These are phyloP conservation scores for Plemyria rubiginata DNA, from an alignment of 2,888 invertebrate species.

Conservation along the genomic window DNA sequence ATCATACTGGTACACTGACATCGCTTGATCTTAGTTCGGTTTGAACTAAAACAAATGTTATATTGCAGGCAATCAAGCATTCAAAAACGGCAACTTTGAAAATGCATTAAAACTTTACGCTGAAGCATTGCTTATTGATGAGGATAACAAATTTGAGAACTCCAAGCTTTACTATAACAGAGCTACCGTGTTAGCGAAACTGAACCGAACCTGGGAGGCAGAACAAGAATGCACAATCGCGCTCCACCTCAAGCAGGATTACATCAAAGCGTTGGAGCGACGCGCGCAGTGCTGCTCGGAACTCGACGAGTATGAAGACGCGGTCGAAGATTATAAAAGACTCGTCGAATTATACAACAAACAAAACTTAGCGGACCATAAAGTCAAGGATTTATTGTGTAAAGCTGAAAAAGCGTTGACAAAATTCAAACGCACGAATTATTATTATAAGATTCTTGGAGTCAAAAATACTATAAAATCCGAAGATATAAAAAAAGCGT, in stretches of 20 bases:
- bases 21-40: no score
- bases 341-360: constrained; percentile 86
- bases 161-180: constrained; percentile 96
- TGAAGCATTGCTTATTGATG: constrained; percentile 94
- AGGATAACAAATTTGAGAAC: constrained; percentile 92
- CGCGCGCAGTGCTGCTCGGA: constrained; percentile 95
- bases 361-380: constrained; percentile 65
- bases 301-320: constrained; percentile 93
- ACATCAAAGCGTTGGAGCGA: constrained; percentile 92
- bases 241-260: constrained; percentile 92
- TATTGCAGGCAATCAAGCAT: constrained; percentile 89
- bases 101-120: constrained; percentile 94
- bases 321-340: constrained; percentile 95
- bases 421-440: constrained; percentile 73
- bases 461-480: constrained; percentile 89
- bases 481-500: neutral
- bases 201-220: constrained; percentile 91
- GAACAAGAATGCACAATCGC: constrained; percentile 94
- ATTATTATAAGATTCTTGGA: constrained; percentile 97
- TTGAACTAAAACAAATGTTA: no score
- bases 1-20: no score
- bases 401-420: constrained; percentile 91
- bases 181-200: constrained; percentile 92
- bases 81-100: constrained; percentile 91
- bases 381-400: constrained; percentile 88